Conservation (phyloP, 2,797 vertebrate genomes). For the Chrosomus eos region DNA sequence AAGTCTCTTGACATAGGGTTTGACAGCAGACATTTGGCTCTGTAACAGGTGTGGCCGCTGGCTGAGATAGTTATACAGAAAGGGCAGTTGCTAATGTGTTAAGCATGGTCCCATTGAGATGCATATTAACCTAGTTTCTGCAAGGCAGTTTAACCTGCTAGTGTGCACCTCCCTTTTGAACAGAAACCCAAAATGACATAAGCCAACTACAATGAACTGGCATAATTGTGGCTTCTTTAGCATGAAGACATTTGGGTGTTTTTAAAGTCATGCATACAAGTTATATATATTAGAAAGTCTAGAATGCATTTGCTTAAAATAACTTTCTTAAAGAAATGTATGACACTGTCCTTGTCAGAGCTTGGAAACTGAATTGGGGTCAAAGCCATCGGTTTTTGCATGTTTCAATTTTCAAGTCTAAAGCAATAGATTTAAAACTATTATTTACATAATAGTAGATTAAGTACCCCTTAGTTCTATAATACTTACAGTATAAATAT, state of each 20-base stretch:
- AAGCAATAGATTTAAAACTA: neutral
- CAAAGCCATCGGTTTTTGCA: neutral
- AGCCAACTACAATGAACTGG: neutral
- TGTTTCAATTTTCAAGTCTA: neutral
- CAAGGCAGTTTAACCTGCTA: neutral
- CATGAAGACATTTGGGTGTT: neutral
- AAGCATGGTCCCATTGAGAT: neutral
- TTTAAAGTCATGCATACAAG: neutral
- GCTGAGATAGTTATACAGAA: neutral
- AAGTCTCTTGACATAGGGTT: neutral
- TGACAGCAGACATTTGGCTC: neutral
- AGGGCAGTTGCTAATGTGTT: neutral
- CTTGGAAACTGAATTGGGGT: neutral
- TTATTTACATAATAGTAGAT: too few species aligned
- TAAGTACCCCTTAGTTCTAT: too few species aligned
- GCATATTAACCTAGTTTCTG: neutral
- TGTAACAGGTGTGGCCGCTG: neutral
- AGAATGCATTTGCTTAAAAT: neutral
- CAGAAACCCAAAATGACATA: neutral
- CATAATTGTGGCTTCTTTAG: neutral
- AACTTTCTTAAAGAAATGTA: too few species aligned
- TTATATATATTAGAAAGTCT: too few species aligned
- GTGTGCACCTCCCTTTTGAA: neutral
- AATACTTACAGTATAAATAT: too few species aligned
- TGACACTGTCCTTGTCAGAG: neutral